phyloP scores from a whole-genome alignment of 2,888 invertebrate genomes.

The Smittia sp. region DNA sequence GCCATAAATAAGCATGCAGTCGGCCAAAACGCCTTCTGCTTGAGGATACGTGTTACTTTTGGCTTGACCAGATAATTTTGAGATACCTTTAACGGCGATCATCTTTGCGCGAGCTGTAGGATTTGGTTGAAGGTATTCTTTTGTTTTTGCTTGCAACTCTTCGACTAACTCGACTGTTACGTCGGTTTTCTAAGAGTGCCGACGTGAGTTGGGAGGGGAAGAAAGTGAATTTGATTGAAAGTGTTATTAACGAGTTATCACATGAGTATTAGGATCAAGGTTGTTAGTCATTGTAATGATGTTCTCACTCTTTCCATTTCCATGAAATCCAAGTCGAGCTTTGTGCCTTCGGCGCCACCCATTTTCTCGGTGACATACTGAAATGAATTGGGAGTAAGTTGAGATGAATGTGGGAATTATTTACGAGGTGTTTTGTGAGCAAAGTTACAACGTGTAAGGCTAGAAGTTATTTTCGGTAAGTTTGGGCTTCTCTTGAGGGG shows the following conservation, averaged over 20 bases:
- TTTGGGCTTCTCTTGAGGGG: no score
- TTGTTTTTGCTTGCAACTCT: constrained; percentile 93
- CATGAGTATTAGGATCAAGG: not conserved
- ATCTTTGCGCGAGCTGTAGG: constrained; percentile 93
- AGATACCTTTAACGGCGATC: constrained; percentile 93
- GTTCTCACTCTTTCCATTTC: constrained; percentile 97
- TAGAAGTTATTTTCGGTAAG: no score
- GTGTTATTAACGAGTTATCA: not conserved
- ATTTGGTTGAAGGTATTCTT: constrained; percentile 98
- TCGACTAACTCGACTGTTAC: constrained; percentile 96
- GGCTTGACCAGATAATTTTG: constrained; percentile 94
- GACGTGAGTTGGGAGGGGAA: no score
- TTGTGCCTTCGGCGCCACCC: constrained; percentile 99
- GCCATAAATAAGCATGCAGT: constrained; percentile 94
- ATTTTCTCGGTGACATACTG: constrained; percentile 99
- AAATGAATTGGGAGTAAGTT: not conserved
- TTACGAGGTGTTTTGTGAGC: no score
- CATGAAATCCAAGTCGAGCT: constrained; percentile 96
- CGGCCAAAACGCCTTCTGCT: constrained; percentile 95
- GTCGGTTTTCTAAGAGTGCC: constrained; percentile 82
- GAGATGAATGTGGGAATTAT: no score
- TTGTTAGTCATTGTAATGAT: not conserved
- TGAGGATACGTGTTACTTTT: constrained; percentile 98
- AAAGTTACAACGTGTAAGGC: no score
- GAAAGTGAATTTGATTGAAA: no score